These are phyloP conservation scores for Carduelis carduelis DNA, from an alignment of 2,797 vertebrate species.

Conservation along the genomic window DNA sequence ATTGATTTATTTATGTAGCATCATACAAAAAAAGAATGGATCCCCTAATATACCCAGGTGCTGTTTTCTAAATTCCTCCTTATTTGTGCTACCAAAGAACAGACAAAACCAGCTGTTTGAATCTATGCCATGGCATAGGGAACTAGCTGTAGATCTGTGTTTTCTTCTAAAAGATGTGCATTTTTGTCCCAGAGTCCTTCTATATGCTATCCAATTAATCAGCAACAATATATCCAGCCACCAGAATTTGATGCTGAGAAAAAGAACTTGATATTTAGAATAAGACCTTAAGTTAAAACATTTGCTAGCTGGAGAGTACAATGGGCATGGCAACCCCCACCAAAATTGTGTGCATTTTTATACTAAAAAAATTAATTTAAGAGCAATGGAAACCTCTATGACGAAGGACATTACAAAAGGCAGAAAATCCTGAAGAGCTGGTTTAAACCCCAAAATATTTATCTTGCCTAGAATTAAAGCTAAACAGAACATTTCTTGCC, in stretches of 20 bases:
- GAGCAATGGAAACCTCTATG: background rate
- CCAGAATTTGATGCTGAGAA: background rate
- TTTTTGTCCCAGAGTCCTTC: background rate
- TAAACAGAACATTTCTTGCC: background rate
- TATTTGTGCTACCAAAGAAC: background rate
- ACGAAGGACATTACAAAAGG: background rate
- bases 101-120: background rate
- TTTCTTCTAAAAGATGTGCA: background rate
- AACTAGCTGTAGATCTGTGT: background rate
- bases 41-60: background rate
- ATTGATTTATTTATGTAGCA: background rate
- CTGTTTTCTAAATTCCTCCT: background rate
- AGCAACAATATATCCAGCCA: background rate
- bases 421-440: background rate
- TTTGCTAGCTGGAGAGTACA: background rate
- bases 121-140: background rate
- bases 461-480: background rate
- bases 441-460: background rate
- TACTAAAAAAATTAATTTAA: background rate
- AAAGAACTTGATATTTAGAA: background rate
- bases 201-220: background rate
- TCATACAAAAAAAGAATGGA: background rate
- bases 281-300: background rate
- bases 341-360: background rate
- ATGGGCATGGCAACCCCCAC: background rate